phyloP scores from a whole-genome alignment of 2,888 invertebrate genomes.

The Galerucella pusilla region DNA sequence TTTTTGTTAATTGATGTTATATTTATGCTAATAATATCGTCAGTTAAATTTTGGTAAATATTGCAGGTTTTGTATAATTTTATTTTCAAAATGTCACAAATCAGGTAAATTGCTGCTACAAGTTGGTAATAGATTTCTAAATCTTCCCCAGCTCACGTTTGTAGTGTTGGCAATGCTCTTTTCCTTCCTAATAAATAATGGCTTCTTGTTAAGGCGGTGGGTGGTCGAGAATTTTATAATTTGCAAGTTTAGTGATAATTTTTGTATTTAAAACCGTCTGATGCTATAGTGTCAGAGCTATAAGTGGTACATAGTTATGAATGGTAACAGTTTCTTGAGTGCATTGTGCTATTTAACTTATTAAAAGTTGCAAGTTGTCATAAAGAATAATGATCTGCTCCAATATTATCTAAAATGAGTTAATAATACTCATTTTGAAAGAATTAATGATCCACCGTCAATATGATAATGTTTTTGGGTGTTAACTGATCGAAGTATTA shows the following conservation, averaged over 20 bases:
- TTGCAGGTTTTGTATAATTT: not conserved
- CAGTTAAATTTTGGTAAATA: too few relatives aligned
- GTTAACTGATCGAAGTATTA: constrained; percentile 26
- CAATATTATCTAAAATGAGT: constrained; percentile 41
- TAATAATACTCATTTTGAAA: constrained; percentile 36
- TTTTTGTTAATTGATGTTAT: too few relatives aligned
- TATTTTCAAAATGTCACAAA: not conserved
- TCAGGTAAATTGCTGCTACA: not conserved
- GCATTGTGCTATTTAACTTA: constrained; percentile 23
- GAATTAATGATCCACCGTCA: constrained; percentile 40
- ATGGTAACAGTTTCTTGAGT: constrained; percentile 26
- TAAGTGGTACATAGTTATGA: constrained; percentile 29
- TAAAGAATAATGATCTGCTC: constrained; percentile 36
- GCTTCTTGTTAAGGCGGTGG: constrained; percentile 64
- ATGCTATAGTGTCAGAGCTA: constrained; percentile 30
- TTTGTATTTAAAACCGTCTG: constrained; percentile 46
- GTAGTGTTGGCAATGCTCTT: constrained; percentile 29
- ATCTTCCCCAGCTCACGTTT: not conserved
- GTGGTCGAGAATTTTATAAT: constrained; percentile 61
- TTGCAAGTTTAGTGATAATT: constrained; percentile 59
- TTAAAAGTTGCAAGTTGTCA: constrained; percentile 28
- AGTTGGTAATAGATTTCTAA: not conserved
- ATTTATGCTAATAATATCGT: too few relatives aligned
- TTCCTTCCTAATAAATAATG: constrained; percentile 54
- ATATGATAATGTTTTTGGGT: constrained; percentile 35